Evolutionary conservation across 2,113 vertebrate species (phyloP).

Genomic region (Myrmophylax atrothorax): DNA sequence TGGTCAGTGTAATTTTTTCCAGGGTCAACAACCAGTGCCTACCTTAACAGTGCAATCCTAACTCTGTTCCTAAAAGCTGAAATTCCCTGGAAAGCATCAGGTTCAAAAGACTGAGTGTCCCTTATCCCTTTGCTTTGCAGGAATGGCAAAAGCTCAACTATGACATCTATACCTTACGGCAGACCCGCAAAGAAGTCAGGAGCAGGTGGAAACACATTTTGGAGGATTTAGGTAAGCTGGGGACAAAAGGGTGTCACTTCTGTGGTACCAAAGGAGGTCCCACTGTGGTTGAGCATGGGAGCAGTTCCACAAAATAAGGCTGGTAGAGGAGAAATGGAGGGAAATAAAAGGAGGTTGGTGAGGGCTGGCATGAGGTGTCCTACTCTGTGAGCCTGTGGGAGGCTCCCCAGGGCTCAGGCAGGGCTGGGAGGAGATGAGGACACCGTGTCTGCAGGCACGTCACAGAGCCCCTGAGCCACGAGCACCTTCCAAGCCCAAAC

Average conservation of each 20-base stretch:
- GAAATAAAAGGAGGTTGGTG: neutral
- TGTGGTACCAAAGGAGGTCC: neutral
- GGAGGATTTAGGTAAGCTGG: conserved; percentile 84
- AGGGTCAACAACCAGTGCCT: neutral
- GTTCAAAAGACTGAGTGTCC: neutral
- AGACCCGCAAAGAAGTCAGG: conserved; percentile 82
- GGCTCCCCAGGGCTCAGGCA: neutral
- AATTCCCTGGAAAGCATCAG: neutral
- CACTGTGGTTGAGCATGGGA: neutral
- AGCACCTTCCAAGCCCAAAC: neutral
- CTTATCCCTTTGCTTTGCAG: conserved; percentile 64
- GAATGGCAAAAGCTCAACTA: conserved; percentile 96
- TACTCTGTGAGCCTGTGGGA: neutral
- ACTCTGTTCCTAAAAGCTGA: neutral
- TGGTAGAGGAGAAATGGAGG: neutral
- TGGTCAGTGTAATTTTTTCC: neutral
- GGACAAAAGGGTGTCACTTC: neutral
- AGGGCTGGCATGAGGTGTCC: neutral
- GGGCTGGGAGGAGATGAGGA: fast-evolving
- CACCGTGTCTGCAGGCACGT: neutral
- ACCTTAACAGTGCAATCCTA: neutral
- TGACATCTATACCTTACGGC: conserved; percentile 85
- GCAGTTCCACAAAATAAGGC: neutral
- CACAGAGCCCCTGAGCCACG: fast-evolving
- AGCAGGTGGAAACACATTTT: conserved; percentile 88